A percentile compares a stretch with the other conserved stretches of the same genome.
Evolutionary conservation across 2,113 vertebrate species (phyloP).

Genomic region (Fregetta grallaria): DNA sequence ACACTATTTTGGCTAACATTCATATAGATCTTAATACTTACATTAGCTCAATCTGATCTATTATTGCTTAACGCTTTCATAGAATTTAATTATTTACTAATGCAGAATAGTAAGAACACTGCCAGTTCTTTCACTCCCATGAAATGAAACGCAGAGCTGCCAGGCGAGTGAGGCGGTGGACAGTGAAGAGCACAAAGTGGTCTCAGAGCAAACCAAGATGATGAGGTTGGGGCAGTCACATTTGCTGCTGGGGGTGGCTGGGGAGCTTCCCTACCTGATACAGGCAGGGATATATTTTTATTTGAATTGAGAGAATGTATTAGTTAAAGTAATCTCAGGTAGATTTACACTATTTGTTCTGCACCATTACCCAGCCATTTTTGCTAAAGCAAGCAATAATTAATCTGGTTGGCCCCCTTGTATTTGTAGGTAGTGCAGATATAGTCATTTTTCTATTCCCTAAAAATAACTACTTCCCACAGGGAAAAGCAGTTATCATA

Average conservation of each 20-base stretch:
- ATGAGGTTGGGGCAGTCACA: neutral
- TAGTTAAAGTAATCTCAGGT: neutral
- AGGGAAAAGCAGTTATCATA: neutral
- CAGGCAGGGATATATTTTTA: neutral
- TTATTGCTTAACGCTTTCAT: neutral
- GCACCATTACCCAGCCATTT: neutral
- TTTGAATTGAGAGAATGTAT: neutral
- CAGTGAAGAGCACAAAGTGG: neutral
- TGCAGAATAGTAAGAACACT: neutral
- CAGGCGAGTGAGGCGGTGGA: neutral
- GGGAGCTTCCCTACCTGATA: neutral
- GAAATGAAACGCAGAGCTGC: neutral
- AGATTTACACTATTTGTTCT: neutral
- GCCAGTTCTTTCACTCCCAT: neutral
- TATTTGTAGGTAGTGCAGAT: neutral
- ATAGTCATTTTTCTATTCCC: neutral
- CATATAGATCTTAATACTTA: neutral
- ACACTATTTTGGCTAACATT: neutral
- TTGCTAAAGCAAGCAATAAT: neutral
- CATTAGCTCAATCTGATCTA: neutral
- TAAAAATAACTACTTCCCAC: neutral
- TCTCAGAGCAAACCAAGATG: neutral
- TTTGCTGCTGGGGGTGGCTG: neutral
- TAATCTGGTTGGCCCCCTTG: neutral
- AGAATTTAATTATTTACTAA: neutral